phyloP scores from a whole-genome alignment of 2,113 vertebrate genomes.

The Cyanocitta stelleri region DNA sequence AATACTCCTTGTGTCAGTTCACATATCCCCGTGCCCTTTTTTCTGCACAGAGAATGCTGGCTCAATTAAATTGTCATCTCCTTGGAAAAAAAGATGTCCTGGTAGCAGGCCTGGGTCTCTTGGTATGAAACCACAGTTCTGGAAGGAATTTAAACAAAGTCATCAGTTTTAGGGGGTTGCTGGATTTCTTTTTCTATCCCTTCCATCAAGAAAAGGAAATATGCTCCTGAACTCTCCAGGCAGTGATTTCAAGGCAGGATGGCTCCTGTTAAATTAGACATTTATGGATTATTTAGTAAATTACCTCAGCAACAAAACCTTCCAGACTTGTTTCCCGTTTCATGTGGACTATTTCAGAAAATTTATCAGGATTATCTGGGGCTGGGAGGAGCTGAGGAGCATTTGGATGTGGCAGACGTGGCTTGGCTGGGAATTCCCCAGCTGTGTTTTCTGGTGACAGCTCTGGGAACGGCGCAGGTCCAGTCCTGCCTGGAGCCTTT shows the following conservation, averaged over 20 bases:
- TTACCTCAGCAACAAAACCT: neutral
- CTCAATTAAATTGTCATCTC: neutral
- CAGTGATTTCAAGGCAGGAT: neutral
- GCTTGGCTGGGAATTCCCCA: neutral
- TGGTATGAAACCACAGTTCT: neutral
- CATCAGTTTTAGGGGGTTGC: neutral
- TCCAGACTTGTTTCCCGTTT: neutral
- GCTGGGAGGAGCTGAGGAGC: neutral
- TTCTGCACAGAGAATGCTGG: neutral
- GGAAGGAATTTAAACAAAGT: neutral
- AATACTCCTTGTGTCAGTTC: neutral
- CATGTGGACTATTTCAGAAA: neutral
- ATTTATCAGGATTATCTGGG: neutral
- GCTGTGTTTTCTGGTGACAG: neutral
- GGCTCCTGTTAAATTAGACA: neutral
- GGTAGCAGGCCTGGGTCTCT: neutral
- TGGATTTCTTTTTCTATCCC: neutral
- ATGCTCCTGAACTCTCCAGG: neutral
- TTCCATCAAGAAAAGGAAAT: neutral
- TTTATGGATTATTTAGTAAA: neutral
- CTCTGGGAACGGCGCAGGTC: neutral
- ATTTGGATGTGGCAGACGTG: neutral
- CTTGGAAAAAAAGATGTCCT: neutral
- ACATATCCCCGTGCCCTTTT: neutral
- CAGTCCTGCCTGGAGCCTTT: neutral